These are phyloP conservation scores for Apis laboriosa DNA, from an alignment of 1,140 invertebrate genomes.

Conservation along the genomic window DNA sequence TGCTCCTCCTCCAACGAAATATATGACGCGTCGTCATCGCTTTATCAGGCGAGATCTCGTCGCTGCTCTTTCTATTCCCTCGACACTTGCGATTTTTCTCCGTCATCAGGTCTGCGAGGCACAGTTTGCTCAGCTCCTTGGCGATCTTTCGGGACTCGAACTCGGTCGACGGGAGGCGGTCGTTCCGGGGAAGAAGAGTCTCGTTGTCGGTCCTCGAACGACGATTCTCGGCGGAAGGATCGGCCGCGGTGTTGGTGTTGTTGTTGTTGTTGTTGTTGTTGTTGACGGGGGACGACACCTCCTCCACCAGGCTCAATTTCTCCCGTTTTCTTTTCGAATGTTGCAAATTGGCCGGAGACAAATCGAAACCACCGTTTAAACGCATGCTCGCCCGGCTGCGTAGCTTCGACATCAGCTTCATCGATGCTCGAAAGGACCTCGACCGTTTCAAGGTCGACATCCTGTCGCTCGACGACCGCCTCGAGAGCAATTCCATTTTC, in stretches of 20 bases:
- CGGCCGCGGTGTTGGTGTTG: background rate
- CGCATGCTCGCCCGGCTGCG: constrained; percentile 66
- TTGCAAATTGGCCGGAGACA: constrained; percentile 52
- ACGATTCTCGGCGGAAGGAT: background rate
- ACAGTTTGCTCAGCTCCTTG: constrained; percentile 68
- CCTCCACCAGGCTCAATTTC: background rate
- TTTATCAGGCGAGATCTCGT: constrained; percentile 22
- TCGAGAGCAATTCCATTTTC: constrained; percentile 74
- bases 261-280: background rate
- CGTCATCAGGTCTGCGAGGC: constrained; percentile 63
- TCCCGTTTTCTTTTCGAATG: constrained; percentile 15
- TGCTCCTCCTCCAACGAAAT: constrained; percentile 46
- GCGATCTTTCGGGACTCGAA: constrained; percentile 54
- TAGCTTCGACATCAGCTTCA: constrained; percentile 83
- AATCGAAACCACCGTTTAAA: constrained; percentile 58
- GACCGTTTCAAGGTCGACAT: constrained; percentile 82
- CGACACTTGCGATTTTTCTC: constrained; percentile 51
- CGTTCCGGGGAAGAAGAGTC: background rate
- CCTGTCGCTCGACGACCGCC: constrained; percentile 58
- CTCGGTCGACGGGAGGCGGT: background rate
- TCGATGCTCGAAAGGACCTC: constrained; percentile 87
- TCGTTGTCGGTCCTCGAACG: background rate
- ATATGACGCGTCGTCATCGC: constrained; percentile 2
- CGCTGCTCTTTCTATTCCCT: constrained; percentile 32
- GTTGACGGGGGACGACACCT: background rate